phyloP scores from a whole-genome alignment of 2,797 vertebrate genomes.

The Apodemus agrarius region DNA sequence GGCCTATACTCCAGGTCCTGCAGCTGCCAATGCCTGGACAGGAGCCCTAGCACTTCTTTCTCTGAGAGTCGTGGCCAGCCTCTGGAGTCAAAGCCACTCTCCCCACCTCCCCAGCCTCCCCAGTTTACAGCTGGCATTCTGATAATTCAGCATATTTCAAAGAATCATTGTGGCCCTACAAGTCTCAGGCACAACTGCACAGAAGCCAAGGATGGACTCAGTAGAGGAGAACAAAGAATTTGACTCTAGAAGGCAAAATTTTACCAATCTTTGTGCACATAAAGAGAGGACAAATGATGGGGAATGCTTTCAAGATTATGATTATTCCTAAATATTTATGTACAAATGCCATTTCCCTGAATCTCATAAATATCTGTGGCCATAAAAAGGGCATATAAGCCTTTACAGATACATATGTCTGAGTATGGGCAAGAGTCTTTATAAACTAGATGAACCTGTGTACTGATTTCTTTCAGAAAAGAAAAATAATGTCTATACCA shows the following conservation, averaged over 20 bases:
- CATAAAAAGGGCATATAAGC: neutral
- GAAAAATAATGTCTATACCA: constrained; percentile 17
- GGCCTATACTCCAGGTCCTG: neutral
- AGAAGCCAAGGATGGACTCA: constrained; percentile 46
- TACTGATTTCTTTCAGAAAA: constrained; percentile 16
- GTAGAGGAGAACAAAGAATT: neutral
- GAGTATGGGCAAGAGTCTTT: neutral
- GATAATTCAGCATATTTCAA: constrained; percentile 25
- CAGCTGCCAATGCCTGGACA: neutral
- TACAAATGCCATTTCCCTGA: constrained; percentile 6
- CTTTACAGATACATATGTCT: neutral
- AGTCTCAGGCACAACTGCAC: neutral
- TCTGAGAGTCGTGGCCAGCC: neutral
- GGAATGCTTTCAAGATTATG: constrained; percentile 1
- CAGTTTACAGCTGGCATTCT: neutral
- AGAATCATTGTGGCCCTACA: constrained; percentile 9
- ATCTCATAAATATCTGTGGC: neutral
- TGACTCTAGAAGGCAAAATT: constrained; percentile 10
- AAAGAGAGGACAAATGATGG: constrained; percentile 43
- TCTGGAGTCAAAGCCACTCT: constrained; percentile 7
- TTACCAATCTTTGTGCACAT: neutral
- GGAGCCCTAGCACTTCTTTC: neutral
- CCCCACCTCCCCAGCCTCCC: neutral
- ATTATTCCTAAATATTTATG: constrained; percentile 58
- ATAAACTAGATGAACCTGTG: neutral